Evolutionary conservation across 2,888 invertebrate genomes (phyloP).

Genomic region (Nineta flava): DNA sequence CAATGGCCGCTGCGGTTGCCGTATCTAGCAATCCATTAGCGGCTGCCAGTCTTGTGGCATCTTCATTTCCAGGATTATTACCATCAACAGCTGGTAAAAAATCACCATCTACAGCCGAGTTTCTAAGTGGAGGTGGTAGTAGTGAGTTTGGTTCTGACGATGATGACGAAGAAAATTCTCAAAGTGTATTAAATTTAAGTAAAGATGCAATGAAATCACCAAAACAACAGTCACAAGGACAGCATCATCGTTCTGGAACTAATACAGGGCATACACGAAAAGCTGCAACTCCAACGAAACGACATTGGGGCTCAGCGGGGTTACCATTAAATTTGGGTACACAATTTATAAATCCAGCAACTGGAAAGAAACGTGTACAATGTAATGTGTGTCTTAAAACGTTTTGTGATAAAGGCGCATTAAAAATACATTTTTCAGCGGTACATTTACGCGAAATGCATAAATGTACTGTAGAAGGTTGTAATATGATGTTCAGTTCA

Average conservation of each 20-base stretch:
- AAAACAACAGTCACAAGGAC: constrained; percentile 17
- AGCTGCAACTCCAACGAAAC: constrained; percentile 57
- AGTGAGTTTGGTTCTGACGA: constrained; percentile 37
- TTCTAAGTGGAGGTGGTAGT: constrained; percentile 26
- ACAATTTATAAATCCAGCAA: constrained; percentile 81
- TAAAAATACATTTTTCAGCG: constrained; percentile 98
- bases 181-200: constrained; percentile 47
- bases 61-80: constrained; percentile 41
- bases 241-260: constrained; percentile 23
- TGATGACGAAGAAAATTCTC: constrained; percentile 42
- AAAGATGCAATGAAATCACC: constrained; percentile 36
- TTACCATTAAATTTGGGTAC: constrained; percentile 72
- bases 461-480: constrained; percentile 95
- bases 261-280: constrained; percentile 40
- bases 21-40: constrained; percentile 40
- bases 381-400: constrained; percentile 98
- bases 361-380: constrained; percentile 92
- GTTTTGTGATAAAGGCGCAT: constrained; percentile 98
- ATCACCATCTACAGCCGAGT: constrained; percentile 25
- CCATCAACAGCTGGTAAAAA: constrained; percentile 39
- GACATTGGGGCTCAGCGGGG: constrained; percentile 62
- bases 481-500: constrained; percentile 99
- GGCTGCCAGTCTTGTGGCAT: constrained; percentile 44
- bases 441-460: constrained; percentile 99
- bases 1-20: constrained; percentile 48